Evolutionary conservation across 2,113 vertebrate genomes (phyloP), one percentile per base, ranked within the genome.

Genomic region (Aptenodytes patagonicus): DNA sequence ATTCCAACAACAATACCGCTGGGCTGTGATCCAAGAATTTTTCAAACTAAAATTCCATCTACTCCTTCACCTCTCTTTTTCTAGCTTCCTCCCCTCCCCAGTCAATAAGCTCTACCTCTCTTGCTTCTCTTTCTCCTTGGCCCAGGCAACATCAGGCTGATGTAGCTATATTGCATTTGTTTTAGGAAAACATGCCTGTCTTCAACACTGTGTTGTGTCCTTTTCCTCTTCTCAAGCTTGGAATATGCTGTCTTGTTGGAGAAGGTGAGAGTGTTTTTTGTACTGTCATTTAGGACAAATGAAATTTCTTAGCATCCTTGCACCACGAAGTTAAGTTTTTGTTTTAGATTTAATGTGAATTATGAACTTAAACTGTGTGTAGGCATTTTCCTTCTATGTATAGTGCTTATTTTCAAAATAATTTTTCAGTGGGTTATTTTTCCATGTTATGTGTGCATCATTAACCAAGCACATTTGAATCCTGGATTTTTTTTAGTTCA

Each of bases 221-320:
- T 78, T 93, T 94, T 93, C 51, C 32, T 90, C 72, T 87, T 90
- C 90, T 75, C 78, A 79, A 64, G 55, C 42, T 93, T 95, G 82
- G 52, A 82, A 64, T 91, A 7, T 72, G 32, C 25, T 96, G 69
- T 77, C 44, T 86, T 82, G 62, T 66, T 90, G 90, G 47, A 66
- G 69, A 78, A 87, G 65, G n/a, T 75, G 90, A 82, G 87, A 82
- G 69, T 51, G 38, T 0, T 16, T 95, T 89, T 94, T 85, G 26
- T 79, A 19, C 73, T 87, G 78, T 82, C 73, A 17, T 75, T 71
- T 91, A 82, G 65, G 90, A 90, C 70, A 55, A 76, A 44, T 57
- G 19, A 90, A 47, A 47, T 64, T 82, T 71, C 32, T 58, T 68
- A 9, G 19, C 10, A 32, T 46, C 52, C 29, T 94, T 85, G 52